Conservation (phyloP, 2,797 vertebrate species). For the Hybognathus amarus region DNA sequence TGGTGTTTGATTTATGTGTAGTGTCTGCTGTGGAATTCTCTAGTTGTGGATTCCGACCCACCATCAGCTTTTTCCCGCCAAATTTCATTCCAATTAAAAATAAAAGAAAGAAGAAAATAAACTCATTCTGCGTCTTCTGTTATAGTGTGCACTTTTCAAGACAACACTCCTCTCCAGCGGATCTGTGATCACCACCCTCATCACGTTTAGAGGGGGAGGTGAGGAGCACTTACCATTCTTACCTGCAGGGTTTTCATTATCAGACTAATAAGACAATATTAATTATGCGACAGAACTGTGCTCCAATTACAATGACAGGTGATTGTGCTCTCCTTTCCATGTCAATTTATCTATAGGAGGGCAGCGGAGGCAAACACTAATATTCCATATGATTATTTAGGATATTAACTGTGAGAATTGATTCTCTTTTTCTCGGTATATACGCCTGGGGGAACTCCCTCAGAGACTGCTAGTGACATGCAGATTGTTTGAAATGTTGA, state of each 20-base stretch:
- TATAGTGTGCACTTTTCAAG: background rate
- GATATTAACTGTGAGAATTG: constrained; percentile 53
- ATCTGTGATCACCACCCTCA: constrained; percentile 52
- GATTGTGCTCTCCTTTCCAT: constrained; percentile 42
- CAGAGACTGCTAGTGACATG: background rate
- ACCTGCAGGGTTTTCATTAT: constrained; percentile 82
- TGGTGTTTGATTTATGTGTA: background rate
- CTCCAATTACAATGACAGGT: constrained; percentile 79
- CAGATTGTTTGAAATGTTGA: constrained; percentile 10
- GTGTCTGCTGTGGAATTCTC: background rate
- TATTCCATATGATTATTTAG: constrained; percentile 46
- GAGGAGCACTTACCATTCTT: constrained; percentile 68
- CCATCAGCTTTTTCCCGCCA: background rate
- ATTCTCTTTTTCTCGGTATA: constrained; percentile 42
- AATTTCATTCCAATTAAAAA: constrained; percentile 2
- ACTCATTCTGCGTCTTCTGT: background rate
- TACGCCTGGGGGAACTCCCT: constrained; percentile 45
- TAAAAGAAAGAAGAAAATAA: background rate
- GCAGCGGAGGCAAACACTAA: constrained; percentile 54
- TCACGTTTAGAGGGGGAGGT: constrained; percentile 55
- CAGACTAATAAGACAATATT: constrained; percentile 81
- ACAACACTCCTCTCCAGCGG: constrained; percentile 22
- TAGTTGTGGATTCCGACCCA: background rate
- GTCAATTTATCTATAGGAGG: constrained; percentile 47
- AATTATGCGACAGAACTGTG: constrained; percentile 78